These are phyloP conservation scores for Dendrocincla tyrannina DNA, from an alignment of 2,797 vertebrate genomes.

Conservation along the genomic window DNA sequence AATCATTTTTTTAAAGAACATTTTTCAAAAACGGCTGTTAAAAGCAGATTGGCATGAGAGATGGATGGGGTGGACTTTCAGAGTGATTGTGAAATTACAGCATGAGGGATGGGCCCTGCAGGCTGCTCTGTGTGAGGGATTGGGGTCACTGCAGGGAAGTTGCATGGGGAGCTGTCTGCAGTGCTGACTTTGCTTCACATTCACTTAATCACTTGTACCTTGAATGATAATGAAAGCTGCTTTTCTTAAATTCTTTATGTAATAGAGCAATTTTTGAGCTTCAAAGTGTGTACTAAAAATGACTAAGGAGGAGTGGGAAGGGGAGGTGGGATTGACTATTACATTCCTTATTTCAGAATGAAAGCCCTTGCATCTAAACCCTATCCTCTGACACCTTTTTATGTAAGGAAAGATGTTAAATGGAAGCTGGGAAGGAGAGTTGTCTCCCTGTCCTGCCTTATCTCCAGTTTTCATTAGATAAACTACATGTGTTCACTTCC, in stretches of 20 bases:
- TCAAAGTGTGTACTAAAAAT: conserved; percentile 39
- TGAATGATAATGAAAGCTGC: conserved; percentile 10
- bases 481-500: neutral
- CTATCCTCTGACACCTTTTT: neutral
- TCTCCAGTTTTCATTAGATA: neutral
- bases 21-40: neutral
- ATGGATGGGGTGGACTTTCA: neutral
- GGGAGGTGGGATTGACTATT: neutral
- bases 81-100: neutral
- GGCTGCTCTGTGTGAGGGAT: neutral
- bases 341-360: conserved; percentile 40
- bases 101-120: neutral
- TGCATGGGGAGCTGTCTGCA: neutral
- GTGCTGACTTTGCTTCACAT: neutral
- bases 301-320: conserved; percentile 30
- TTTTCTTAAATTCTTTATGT: conserved; percentile 38
- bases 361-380: neutral
- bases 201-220: conserved; percentile 9
- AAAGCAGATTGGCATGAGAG: neutral
- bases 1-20: neutral
- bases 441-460: neutral
- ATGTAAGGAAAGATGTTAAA: neutral
- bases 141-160: neutral
- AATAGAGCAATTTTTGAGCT: conserved; percentile 35
- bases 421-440: neutral